A percentile compares a stretch with the other conserved stretches of the same genome.
phyloP scores from a whole-genome alignment of 2,797 vertebrate species.

The Chanos chanos region DNA sequence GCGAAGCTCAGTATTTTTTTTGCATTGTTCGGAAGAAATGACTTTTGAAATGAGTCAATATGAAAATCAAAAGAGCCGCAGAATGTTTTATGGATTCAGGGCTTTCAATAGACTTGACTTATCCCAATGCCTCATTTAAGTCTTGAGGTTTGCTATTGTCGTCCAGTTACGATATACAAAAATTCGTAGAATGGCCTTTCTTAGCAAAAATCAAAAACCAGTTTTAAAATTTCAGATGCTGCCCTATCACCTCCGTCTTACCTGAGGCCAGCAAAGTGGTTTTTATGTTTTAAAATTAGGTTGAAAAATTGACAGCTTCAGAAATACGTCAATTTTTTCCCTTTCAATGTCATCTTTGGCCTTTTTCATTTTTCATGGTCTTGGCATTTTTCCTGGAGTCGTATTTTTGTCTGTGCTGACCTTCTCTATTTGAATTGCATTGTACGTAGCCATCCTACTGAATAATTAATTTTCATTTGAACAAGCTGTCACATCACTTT shows the following conservation, averaged over 20 bases:
- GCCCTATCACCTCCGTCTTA: too few relatives aligned
- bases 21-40: too few relatives aligned
- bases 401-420: conserved; percentile 34
- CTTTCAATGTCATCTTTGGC: conserved; percentile 7
- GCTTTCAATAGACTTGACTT: too few relatives aligned
- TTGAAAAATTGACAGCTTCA: conserved; percentile 3
- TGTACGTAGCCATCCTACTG: conserved; percentile 26
- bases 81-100: too few relatives aligned
- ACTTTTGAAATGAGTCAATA: too few relatives aligned
- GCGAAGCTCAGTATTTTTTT: too few relatives aligned
- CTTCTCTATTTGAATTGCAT: conserved; percentile 36
- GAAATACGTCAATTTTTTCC: conserved; percentile 24
- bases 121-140: too few relatives aligned
- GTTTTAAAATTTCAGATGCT: not conserved
- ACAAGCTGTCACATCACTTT: conserved; percentile 35
- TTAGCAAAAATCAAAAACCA: not conserved
- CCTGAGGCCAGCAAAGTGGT: too few relatives aligned
- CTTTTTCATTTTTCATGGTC: conserved; percentile 26
- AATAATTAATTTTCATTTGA: conserved; percentile 42
- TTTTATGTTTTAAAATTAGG: conserved; percentile 11
- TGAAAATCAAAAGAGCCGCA: too few relatives aligned
- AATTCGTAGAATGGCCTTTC: not conserved
- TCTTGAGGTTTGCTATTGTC: not conserved
- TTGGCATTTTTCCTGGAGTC: conserved; percentile 28
- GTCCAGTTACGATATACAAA: not conserved